These are phyloP conservation scores for Halictus ligatus DNA, from an alignment of 2,888 invertebrate species.

Conservation along the genomic window DNA sequence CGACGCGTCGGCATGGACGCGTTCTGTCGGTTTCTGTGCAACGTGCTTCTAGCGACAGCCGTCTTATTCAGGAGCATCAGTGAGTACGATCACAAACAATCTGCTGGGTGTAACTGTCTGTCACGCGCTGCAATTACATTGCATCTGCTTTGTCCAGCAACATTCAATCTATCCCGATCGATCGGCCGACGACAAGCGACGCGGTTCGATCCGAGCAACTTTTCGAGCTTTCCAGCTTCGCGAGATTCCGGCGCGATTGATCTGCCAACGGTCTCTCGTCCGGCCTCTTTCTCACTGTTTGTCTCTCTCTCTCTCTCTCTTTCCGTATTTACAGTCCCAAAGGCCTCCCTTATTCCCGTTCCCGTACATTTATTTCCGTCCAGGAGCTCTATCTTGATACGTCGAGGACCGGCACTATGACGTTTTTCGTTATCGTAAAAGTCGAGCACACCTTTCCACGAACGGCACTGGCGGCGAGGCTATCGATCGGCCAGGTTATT, in stretches of 20 bases:
- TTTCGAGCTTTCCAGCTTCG: not conserved
- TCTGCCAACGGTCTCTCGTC: not conserved
- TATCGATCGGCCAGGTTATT: conserved; percentile 33
- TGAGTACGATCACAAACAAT: conserved; percentile 68
- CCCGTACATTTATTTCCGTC: conserved; percentile 26
- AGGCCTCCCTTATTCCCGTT: conserved; percentile 12
- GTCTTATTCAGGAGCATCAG: conserved; percentile 78
- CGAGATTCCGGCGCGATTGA: conserved; percentile 29
- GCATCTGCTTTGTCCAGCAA: conserved; percentile 5
- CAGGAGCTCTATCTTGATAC: not conserved
- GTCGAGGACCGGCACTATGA: not conserved
- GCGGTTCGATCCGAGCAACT: not conserved
- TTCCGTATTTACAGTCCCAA: conserved; percentile 21
- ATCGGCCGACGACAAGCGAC: conserved; percentile 22
- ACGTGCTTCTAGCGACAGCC: conserved; percentile 74
- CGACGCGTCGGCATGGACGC: conserved; percentile 75
- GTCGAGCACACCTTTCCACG: not conserved
- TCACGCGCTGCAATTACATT: conserved; percentile 43
- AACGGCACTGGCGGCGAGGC: not conserved
- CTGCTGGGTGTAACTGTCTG: conserved; percentile 32
- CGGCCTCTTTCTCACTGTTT: not conserved
- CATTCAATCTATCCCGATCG: conserved; percentile 30
- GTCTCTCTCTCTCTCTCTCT: too few species aligned
- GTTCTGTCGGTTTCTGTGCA: conserved; percentile 76
- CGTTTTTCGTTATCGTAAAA: conserved; percentile 11